A percentile compares a stretch with the other conserved stretches of the same genome.
Conservation (phyloP, 2,113 vertebrate genomes). For the Mastomys natalensis region DNA sequence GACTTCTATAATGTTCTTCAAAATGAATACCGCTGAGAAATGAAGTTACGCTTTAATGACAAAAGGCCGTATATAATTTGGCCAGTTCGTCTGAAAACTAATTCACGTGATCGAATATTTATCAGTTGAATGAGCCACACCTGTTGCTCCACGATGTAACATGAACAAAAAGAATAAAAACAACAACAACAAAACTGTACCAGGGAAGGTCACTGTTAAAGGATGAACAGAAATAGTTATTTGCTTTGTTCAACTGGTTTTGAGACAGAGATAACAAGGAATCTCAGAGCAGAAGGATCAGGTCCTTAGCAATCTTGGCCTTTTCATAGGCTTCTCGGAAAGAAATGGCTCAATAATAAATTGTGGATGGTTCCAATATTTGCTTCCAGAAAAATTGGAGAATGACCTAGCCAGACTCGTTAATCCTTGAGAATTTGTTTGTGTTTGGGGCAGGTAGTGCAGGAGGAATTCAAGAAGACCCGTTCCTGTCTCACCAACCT, state of each 20-base stretch:
- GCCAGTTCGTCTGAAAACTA: constrained; percentile 31
- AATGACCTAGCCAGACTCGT: background rate
- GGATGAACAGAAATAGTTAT: background rate
- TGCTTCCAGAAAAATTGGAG: constrained; percentile 41
- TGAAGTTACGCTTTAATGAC: constrained; percentile 13
- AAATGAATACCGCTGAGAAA: constrained; percentile 46
- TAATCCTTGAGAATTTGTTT: background rate
- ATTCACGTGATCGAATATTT: background rate
- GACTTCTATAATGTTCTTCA: constrained; percentile 22
- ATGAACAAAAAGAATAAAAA: background rate
- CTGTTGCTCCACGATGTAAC: background rate
- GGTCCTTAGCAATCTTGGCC: background rate
- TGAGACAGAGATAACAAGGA: constrained; percentile 18
- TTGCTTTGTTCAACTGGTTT: constrained; percentile 21
- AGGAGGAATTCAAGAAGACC: constrained; percentile 3
- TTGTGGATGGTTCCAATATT: background rate
- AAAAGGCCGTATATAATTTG: constrained; percentile 48
- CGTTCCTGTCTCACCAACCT: background rate
- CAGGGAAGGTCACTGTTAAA: background rate
- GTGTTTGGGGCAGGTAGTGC: background rate
- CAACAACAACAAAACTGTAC: background rate
- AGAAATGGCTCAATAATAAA: background rate
- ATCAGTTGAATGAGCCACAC: constrained; percentile 25
- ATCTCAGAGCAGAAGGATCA: background rate
- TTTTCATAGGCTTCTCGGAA: background rate